phyloP scores from a whole-genome alignment of 2,113 vertebrate genomes.

The Morone saxatilis region DNA sequence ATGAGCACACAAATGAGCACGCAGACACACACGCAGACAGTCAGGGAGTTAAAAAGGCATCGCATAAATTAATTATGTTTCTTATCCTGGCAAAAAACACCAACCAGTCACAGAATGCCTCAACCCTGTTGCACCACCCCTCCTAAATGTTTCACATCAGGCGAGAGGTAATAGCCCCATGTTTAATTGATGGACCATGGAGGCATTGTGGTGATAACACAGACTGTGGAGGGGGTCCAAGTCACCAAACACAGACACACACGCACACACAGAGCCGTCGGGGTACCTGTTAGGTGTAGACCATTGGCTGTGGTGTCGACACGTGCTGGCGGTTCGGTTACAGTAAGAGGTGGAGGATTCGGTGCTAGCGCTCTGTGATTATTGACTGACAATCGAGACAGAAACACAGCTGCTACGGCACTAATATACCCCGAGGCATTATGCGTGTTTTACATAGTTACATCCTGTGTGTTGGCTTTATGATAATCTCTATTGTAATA shows the following conservation, averaged over 20 bases:
- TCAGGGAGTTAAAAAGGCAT: conserved; percentile 64
- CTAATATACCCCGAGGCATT: conserved; percentile 32
- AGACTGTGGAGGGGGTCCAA: conserved; percentile 36
- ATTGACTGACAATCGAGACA: conserved; percentile 12
- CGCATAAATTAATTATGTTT: conserved; percentile 76
- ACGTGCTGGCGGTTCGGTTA: conserved; percentile 31
- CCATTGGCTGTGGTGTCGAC: neutral
- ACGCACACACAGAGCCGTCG: neutral
- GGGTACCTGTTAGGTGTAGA: conserved; percentile 28
- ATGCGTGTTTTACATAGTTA: conserved; percentile 37
- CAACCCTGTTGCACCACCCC: conserved; percentile 41
- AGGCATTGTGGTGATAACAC: conserved; percentile 56
- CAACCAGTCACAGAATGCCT: conserved; percentile 49
- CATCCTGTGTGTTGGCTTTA: conserved; percentile 4
- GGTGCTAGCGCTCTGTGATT: conserved; percentile 9
- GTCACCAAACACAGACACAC: conserved; percentile 33
- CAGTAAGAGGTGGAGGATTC: conserved; percentile 16
- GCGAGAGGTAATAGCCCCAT: conserved; percentile 72
- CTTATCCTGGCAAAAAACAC: conserved; percentile 70
- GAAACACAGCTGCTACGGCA: neutral
- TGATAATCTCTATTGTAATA: conserved; percentile 18
- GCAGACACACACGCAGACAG: conserved; percentile 61
- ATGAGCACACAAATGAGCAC: conserved; percentile 45
- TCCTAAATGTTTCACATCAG: conserved; percentile 71
- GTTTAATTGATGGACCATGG: conserved; percentile 74